Conservation (phyloP, 2,797 vertebrate genomes). For the Pterois miles region DNA sequence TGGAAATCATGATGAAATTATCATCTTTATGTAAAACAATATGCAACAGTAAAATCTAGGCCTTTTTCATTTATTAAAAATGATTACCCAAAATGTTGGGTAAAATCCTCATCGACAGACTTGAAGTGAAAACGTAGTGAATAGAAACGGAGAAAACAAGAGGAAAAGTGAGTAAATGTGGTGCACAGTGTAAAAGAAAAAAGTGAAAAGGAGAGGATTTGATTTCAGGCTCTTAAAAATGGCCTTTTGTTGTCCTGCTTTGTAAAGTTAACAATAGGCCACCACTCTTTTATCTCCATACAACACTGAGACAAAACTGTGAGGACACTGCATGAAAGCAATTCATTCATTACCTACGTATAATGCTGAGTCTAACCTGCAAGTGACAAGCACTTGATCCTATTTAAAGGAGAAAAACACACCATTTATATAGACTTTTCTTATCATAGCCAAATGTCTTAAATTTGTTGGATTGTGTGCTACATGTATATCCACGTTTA, state of each 20-base stretch:
- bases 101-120: neutral
- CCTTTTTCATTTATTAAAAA: too few species aligned
- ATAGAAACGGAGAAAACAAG: neutral
- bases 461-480: neutral
- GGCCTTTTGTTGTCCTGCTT: constrained; percentile 59
- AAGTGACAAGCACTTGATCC: neutral
- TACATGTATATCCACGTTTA: neutral
- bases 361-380: neutral
- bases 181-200: neutral
- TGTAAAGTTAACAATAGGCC: constrained; percentile 43
- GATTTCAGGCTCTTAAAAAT: constrained; percentile 57
- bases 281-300: constrained; percentile 15
- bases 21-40: neutral
- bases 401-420: neutral
- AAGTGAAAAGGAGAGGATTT: constrained; percentile 52
- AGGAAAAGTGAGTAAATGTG: neutral
- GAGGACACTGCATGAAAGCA: neutral
- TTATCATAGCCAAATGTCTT: neutral
- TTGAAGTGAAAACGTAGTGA: neutral
- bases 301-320: neutral
- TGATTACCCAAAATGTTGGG: neutral
- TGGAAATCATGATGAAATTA: too few species aligned
- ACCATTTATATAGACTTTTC: neutral
- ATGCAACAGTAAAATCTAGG: too few species aligned
- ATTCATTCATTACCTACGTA: neutral